phyloP scores from a whole-genome alignment of 2,113 vertebrate genomes.

The Talpa occidentalis region DNA sequence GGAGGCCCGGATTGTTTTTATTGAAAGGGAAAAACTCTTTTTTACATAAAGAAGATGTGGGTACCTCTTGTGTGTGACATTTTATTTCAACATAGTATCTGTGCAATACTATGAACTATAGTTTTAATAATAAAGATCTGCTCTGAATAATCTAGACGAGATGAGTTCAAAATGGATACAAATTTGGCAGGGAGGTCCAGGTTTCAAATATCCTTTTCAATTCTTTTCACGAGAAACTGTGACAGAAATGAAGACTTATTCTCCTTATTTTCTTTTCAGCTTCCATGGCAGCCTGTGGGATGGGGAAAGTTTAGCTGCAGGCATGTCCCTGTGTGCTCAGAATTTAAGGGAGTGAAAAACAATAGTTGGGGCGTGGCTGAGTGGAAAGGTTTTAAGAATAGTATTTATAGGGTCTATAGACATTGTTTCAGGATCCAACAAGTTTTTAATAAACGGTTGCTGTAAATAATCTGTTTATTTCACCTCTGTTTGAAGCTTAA shows the following conservation, averaged over 20 bases:
- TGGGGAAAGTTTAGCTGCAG: constrained; percentile 9
- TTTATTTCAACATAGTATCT: constrained; percentile 55
- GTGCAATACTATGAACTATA: constrained; percentile 43
- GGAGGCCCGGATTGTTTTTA: constrained; percentile 36
- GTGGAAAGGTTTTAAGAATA: constrained; percentile 32
- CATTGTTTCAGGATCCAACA: not conserved
- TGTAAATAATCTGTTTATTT: constrained; percentile 51
- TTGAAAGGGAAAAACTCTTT: not conserved
- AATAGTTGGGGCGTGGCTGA: not conserved
- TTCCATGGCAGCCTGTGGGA: constrained; percentile 24
- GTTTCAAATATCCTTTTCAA: constrained; percentile 54
- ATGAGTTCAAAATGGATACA: constrained; percentile 60
- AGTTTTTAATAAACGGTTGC: not conserved
- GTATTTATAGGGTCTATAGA: not conserved
- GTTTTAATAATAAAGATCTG: constrained; percentile 61
- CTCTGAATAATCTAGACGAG: constrained; percentile 29
- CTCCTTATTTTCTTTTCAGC: constrained; percentile 56
- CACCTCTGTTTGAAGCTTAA: constrained; percentile 6
- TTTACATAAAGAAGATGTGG: not conserved
- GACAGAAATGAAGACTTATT: constrained; percentile 59
- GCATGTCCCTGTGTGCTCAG: not conserved
- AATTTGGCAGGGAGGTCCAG: constrained; percentile 54
- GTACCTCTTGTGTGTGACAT: constrained; percentile 6
- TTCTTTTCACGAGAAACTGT: constrained; percentile 50
- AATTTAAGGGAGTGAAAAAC: constrained; percentile 46